Evolutionary conservation across 2,888 invertebrate genomes (phyloP), one percentile per base, ranked within the genome.

Genomic region (Drosophila lacicola): DNA sequence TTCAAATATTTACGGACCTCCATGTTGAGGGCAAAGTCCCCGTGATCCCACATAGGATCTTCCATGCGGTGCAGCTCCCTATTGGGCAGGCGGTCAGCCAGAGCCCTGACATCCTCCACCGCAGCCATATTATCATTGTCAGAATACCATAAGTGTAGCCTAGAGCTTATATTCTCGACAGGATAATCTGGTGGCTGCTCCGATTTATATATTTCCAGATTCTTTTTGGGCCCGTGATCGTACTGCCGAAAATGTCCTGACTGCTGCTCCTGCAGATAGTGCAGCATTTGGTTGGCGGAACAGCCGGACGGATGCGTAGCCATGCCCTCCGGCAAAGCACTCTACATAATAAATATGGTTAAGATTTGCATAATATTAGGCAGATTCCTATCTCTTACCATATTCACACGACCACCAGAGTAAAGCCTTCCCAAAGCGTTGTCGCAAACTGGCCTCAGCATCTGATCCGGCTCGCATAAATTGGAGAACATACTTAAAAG

Each of bases 391-490:
- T 2, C 36, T 46, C 74, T 66, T 36, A 83, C 90, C 70, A 56
- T 73, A 64, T 88, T 88, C 2, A 69, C 68, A 9, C 72, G 74
- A 9, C 56, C 62, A 2, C 92, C 93, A 36, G 34, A n/a, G 9
- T 64, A 74, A 2, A 96, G 90, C 86, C 95, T 95, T 1, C 95
- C 79, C 8, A 94, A 87, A 76, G 64, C 44, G 9, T 94, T 95
- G 33, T 93, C 93, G 90, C 96, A 96, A 1, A 95, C 64, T 0
- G 91, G 47, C 11, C 79, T 74, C 34, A 74, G 49, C 36, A 47
- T 6, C 0, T 70, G 45, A 47, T 86, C 71, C 0, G 77, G 70
- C 6, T 78, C 78, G 79, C 95, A 95, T 0, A 3, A 42, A 0
- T 92, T 74, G 56, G 93, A 90, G 0, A 94, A 93, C 6, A 94